Evolutionary conservation across 2,888 invertebrate species (phyloP).

Genomic region (Hypena proboscidalis): DNA sequence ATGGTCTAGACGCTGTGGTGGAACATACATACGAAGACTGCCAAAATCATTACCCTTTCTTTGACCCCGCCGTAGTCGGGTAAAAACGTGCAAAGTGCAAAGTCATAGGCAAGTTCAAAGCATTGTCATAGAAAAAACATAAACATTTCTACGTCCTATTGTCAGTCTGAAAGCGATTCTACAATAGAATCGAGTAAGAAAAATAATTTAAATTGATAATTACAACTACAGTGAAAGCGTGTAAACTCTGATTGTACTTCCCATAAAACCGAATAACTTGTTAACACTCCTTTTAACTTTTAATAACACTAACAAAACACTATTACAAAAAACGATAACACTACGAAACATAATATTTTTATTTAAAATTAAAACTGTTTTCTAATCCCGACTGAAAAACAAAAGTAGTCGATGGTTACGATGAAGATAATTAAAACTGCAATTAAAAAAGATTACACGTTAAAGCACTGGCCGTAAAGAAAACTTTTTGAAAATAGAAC

Average conservation of each 20-base stretch:
- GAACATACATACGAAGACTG: too few species aligned
- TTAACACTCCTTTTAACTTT: slow-evolving; percentile 21
- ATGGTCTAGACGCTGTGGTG: too few species aligned
- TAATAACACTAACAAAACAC: slow-evolving; percentile 26
- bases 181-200: neutral
- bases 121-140: neutral
- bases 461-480: slow-evolving; percentile 24
- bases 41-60: too few species aligned
- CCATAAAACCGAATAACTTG: slow-evolving; percentile 15
- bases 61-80: too few species aligned
- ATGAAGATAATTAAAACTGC: too few species aligned
- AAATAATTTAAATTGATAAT: neutral
- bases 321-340: slow-evolving; percentile 24
- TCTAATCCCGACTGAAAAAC: too few species aligned
- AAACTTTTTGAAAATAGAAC: slow-evolving; percentile 48
- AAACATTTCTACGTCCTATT: neutral
- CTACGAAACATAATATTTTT: slow-evolving; percentile 16
- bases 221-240: slow-evolving; percentile 24
- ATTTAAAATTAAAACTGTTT: too few species aligned
- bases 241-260: slow-evolving; percentile 19
- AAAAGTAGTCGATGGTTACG: too few species aligned
- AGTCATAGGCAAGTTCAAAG: too few species aligned
- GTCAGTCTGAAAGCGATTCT: neutral
- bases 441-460: too few species aligned
- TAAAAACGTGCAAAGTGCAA: too few species aligned